A percentile compares a stretch with the other conserved stretches of the same genome.
phyloP scores from a whole-genome alignment of 2,888 invertebrate genomes.

The Uloborus plumipes region DNA sequence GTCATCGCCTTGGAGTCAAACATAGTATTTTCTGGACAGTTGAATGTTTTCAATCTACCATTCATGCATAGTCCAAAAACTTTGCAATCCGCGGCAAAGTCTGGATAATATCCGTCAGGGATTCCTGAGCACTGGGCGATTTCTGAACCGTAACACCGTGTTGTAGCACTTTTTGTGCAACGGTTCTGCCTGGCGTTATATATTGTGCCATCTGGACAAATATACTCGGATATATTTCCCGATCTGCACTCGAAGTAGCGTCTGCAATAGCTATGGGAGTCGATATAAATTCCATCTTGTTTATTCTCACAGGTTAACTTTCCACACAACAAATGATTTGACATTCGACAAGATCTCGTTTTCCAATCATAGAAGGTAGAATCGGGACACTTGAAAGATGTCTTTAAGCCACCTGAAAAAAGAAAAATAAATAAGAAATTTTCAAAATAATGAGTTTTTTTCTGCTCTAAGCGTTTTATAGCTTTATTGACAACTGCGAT shows the following conservation, averaged over 20 bases:
- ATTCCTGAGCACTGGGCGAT: conserved; percentile 59
- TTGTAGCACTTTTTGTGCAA: conserved; percentile 54
- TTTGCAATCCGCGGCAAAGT: conserved; percentile 53
- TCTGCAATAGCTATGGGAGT: conserved; percentile 58
- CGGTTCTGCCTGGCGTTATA: conserved; percentile 60
- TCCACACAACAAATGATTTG: conserved; percentile 25
- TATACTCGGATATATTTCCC: conserved; percentile 50
- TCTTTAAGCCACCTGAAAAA: conserved; percentile 37
- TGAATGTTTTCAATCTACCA: conserved; percentile 54
- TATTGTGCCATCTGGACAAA: conserved; percentile 63
- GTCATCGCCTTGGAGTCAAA: conserved; percentile 57
- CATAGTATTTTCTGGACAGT: conserved; percentile 52
- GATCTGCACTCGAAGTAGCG: conserved; percentile 63
- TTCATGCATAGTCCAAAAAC: conserved; percentile 64
- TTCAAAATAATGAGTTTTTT: no score
- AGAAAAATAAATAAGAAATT: neutral
- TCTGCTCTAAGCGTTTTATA: no score
- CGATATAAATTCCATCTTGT: conserved; percentile 64
- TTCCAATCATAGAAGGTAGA: conserved; percentile 52
- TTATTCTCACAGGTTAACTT: conserved; percentile 56
- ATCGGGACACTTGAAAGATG: conserved; percentile 45
- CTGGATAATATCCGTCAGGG: conserved; percentile 66
- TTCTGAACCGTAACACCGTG: conserved; percentile 54
- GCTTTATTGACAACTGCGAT: no score
- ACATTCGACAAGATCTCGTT: conserved; percentile 42